A percentile compares a stretch with the other conserved stretches of the same genome.
phyloP scores from a whole-genome alignment of 1,140 invertebrate genomes.

The Drosophila kurseongensis region DNA sequence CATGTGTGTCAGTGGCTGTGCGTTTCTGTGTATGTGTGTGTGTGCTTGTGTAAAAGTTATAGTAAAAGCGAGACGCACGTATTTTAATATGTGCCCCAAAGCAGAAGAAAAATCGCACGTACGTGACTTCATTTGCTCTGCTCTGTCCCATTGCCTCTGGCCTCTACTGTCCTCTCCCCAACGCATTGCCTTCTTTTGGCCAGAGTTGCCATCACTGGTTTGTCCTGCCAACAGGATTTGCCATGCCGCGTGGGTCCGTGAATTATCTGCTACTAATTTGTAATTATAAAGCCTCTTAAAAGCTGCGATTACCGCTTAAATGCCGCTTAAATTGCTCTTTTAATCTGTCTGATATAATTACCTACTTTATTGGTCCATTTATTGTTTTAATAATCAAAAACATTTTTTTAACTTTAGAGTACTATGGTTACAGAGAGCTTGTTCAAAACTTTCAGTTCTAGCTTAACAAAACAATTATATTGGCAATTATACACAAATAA shows the following conservation, averaged over 20 bases:
- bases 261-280: constrained; percentile 20
- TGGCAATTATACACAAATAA: no score
- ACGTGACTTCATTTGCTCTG: constrained; percentile 84
- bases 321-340: not conserved
- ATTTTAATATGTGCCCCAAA: constrained; percentile 84
- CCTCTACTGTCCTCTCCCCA: constrained; percentile 23
- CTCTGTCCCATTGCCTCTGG: constrained; percentile 71
- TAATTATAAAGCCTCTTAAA: constrained; percentile 14
- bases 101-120: constrained; percentile 84
- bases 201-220: constrained; percentile 16
- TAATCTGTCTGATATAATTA: not conserved
- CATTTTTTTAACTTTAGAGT: not conserved
- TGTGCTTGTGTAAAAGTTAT: constrained; percentile 70
- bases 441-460: no score
- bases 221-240: constrained; percentile 13
- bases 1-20: constrained; percentile 33
- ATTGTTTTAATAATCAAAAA: not conserved
- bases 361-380: no score
- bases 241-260: not conserved
- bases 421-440: no score
- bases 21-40: constrained; percentile 2
- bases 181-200: constrained; percentile 2
- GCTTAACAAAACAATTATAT: not conserved
- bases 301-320: constrained; percentile 1
- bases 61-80: constrained; percentile 81